These are phyloP conservation scores for Campoplex nolae DNA, from an alignment of 2,888 invertebrate species.

Conservation along the genomic window DNA sequence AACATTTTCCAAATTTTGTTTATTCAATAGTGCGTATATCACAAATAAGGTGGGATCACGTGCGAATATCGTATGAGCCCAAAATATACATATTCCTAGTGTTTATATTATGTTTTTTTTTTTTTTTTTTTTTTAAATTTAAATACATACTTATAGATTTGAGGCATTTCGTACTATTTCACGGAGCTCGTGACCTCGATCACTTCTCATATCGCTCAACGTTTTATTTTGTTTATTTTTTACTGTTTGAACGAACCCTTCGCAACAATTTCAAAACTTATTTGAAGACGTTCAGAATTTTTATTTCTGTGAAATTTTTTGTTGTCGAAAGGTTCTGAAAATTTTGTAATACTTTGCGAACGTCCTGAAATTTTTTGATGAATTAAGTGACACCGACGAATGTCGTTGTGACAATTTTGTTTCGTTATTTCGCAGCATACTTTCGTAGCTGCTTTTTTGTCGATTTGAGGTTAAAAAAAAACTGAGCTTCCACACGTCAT, in stretches of 20 bases:
- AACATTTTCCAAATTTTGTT: conserved; percentile 76
- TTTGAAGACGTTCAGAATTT: not conserved
- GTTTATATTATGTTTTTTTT: conserved; percentile 19
- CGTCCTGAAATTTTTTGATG: not conserved
- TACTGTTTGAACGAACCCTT: not conserved
- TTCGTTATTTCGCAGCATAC: no score
- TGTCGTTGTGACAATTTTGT: not conserved
- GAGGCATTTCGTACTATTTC: not conserved
- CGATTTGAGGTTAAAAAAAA: no score
- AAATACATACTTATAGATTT: conserved; percentile 33
- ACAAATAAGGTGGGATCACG: conserved; percentile 79
- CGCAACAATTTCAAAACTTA: no score
- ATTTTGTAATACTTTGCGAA: not conserved
- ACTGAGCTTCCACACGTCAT: no score
- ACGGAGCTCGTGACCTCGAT: not conserved
- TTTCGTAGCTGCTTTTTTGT: no score
- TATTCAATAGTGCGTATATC: conserved; percentile 77
- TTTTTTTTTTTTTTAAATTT: not conserved
- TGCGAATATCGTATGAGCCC: conserved; percentile 74
- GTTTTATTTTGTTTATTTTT: not conserved
- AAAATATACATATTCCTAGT: conserved; percentile 67
- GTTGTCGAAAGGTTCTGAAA: not conserved
- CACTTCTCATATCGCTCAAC: not conserved
- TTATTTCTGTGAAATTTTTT: not conserved
- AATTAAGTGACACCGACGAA: not conserved